A percentile compares a stretch with the other conserved stretches of the same genome.
phyloP scores from a whole-genome alignment of 2,113 vertebrate species.

The Oxyruncus cristatus region DNA sequence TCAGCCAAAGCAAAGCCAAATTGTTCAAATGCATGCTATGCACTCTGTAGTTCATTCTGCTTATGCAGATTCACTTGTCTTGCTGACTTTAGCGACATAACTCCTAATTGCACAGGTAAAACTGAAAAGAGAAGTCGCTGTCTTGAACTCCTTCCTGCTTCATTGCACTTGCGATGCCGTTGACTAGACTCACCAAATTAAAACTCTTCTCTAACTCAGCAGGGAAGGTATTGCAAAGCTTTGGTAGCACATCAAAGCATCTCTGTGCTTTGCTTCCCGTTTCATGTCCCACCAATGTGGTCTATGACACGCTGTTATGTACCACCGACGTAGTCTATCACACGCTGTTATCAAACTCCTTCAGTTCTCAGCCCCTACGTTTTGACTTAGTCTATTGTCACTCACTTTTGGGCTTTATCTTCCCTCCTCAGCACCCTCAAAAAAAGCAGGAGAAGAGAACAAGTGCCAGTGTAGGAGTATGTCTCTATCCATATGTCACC shows the following conservation, averaged over 20 bases:
- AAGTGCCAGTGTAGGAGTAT: background rate
- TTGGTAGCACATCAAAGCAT: conserved; percentile 20
- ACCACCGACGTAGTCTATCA: background rate
- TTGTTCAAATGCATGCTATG: background rate
- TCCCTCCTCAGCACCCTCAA: background rate
- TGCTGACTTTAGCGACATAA: background rate
- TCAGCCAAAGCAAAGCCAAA: background rate
- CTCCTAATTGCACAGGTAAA: background rate
- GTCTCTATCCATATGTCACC: background rate
- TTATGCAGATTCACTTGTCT: background rate
- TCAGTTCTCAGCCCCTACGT: background rate
- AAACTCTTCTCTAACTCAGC: background rate
- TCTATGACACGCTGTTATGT: background rate
- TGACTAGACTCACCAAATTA: background rate
- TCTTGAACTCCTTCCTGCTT: background rate
- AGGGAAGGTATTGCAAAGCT: background rate
- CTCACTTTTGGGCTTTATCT: background rate
- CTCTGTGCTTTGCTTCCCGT: background rate
- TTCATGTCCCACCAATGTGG: background rate
- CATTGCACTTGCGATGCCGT: background rate
- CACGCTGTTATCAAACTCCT: background rate
- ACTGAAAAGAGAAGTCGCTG: background rate
- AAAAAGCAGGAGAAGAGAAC: background rate
- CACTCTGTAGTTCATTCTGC: background rate
- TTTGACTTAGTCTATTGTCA: background rate